These are phyloP conservation scores for Etia nguti DNA, from an alignment of 2,113 vertebrate genomes.

Conservation along the genomic window DNA sequence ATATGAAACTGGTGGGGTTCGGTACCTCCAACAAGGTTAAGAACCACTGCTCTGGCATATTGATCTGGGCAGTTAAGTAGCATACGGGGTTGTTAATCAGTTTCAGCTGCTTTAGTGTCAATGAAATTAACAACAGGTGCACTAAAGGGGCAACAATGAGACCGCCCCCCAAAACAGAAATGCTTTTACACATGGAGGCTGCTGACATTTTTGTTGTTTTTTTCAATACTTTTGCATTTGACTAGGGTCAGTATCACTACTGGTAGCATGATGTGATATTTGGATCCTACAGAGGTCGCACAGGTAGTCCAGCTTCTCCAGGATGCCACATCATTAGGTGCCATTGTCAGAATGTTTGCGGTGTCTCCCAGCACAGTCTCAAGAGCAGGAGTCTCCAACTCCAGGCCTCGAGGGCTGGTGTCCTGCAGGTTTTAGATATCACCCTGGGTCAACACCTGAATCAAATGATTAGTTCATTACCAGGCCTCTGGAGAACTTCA, in stretches of 20 bases:
- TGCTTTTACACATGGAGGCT: not conserved
- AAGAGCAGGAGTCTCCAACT: too few species aligned
- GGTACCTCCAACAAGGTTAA: too few species aligned
- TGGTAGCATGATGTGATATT: not conserved
- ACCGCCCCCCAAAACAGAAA: not conserved
- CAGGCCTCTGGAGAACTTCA: too few species aligned
- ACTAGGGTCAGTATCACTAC: not conserved
- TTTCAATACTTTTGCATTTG: not conserved
- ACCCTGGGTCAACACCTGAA: too few species aligned
- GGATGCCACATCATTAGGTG: not conserved
- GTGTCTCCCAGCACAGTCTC: not conserved
- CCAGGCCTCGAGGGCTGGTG: too few species aligned
- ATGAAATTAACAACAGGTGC: not conserved
- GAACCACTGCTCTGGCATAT: fast-evolving
- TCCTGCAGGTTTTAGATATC: too few species aligned
- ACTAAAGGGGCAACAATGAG: not conserved
- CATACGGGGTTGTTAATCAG: not conserved
- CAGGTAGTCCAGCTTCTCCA: not conserved
- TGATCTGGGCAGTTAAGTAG: not conserved
- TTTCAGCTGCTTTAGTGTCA: not conserved
- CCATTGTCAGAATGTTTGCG: not conserved
- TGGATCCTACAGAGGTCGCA: not conserved
- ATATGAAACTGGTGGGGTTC: too few species aligned
- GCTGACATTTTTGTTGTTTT: not conserved
- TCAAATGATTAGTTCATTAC: too few species aligned